Evolutionary conservation across 2,113 vertebrate species (phyloP), one percentile per base, ranked within the genome.

Genomic region (Ctenomys sociabilis): DNA sequence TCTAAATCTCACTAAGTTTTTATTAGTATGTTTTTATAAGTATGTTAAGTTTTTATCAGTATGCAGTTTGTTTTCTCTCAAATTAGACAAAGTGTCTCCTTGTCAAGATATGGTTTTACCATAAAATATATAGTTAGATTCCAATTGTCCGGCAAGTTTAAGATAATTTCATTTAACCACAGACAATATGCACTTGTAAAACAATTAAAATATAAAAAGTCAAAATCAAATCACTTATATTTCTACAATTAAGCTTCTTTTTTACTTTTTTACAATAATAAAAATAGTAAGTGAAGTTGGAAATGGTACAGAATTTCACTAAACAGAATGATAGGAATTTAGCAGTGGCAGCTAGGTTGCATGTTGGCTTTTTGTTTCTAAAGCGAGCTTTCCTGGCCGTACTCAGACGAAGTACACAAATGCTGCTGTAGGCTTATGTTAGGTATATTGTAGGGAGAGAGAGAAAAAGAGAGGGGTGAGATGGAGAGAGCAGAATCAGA

Each of bases 11-110:
- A 64, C 24, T 54, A n/a, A n/a, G n/a, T n/a, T n/a, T n/a, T n/a
- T n/a, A n/a, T n/a, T n/a, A n/a, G n/a, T n/a, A n/a, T n/a, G n/a
- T n/a, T n/a, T n/a, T n/a, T n/a, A n/a, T n/a, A n/a, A n/a, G n/a
- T n/a, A n/a, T n/a, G n/a, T n/a, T n/a, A n/a, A n/a, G n/a, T n/a
- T 95, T 88, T 80, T 73, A 1, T 52, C 91, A 90, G 82, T 35
- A 43, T n/a, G 17, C 16, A 32, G 24, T 43, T 21, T 13, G 64
- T 85, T 90, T 92, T 80, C 1, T 2, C 32, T 93, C 35, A 78
- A 40, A 59, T 90, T 12, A 91, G 43, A 54, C 19, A 85, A 85
- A 16, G 7, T 3, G 30, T 3, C 54, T 73, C 37, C n/a, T 40
- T 75, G 26, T 89, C n/a, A 81, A 75, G 73, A 45, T 28, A 75